phyloP scores from a whole-genome alignment of 2,113 vertebrate genomes.

The Pheucticus melanocephalus region DNA sequence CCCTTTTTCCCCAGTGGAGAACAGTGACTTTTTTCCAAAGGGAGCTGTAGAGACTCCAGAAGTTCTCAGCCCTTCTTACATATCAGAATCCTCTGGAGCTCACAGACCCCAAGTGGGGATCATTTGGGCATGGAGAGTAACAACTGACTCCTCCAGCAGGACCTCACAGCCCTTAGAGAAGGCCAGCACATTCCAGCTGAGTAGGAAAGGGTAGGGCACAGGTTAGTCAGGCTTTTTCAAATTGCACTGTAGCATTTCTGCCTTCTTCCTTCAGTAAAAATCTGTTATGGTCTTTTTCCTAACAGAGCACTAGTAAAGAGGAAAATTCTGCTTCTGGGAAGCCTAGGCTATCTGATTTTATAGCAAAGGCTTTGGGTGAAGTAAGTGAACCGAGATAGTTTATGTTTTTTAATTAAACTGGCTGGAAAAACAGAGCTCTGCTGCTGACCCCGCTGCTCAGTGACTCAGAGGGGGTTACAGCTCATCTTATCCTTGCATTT shows the following conservation, averaged over 20 bases:
- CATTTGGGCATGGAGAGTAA: background rate
- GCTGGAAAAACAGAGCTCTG: background rate
- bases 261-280: background rate
- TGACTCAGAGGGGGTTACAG: background rate
- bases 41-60: background rate
- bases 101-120: background rate
- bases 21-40: background rate
- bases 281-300: background rate
- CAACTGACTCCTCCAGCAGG: background rate
- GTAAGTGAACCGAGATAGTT: background rate
- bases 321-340: background rate
- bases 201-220: background rate
- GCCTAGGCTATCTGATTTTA: background rate
- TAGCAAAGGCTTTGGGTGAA: background rate
- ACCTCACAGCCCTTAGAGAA: background rate
- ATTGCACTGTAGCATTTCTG: background rate
- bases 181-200: background rate
- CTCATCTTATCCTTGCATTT: background rate
- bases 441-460: background rate
- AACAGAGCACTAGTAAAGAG: background rate
- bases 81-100: background rate
- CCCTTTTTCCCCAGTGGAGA: background rate
- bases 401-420: conserved; percentile 33
- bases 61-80: background rate
- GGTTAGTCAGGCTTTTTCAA: background rate